A percentile compares a stretch with the other conserved stretches of the same genome.
Evolutionary conservation across 2,888 invertebrate species (phyloP).

Genomic region (Teinopalpus imperialis): DNA sequence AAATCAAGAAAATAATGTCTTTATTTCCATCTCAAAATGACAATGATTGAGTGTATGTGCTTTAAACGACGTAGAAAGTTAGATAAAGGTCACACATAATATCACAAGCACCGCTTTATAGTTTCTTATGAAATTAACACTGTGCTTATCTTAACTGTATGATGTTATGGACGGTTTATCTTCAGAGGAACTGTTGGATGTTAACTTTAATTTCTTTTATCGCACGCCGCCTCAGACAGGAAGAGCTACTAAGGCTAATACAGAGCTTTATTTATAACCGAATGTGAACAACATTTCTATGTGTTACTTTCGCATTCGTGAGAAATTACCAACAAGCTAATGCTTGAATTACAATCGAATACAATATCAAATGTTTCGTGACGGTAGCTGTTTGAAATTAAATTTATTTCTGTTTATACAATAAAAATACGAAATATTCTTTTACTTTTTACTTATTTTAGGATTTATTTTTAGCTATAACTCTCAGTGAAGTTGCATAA

Average conservation of each 20-base stretch:
- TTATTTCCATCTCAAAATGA: conserved; percentile 24
- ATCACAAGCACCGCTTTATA: conserved; percentile 52
- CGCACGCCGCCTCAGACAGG: conserved; percentile 36
- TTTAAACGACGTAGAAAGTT: conserved; percentile 27
- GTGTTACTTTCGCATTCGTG: neutral
- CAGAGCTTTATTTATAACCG: conserved; percentile 13
- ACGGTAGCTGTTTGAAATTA: too few species aligned
- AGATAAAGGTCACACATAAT: conserved; percentile 45
- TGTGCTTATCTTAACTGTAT: conserved; percentile 56
- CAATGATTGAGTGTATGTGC: conserved; percentile 28
- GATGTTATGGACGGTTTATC: conserved; percentile 56
- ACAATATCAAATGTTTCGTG: too few species aligned
- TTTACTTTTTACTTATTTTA: too few species aligned
- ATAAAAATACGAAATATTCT: too few species aligned
- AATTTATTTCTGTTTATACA: too few species aligned
- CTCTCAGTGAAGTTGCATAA: too few species aligned
- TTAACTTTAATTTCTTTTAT: conserved; percentile 51
- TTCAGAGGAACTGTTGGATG: conserved; percentile 55
- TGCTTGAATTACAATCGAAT: too few species aligned
- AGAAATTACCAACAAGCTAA: neutral
- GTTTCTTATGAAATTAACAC: conserved; percentile 65
- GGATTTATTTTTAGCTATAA: too few species aligned
- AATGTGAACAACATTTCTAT: conserved; percentile 1
- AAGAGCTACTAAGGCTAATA: conserved; percentile 19
- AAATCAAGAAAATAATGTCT: neutral